Evolutionary conservation across 2,888 invertebrate species (phyloP).

Genomic region (Mantis religiosa): DNA sequence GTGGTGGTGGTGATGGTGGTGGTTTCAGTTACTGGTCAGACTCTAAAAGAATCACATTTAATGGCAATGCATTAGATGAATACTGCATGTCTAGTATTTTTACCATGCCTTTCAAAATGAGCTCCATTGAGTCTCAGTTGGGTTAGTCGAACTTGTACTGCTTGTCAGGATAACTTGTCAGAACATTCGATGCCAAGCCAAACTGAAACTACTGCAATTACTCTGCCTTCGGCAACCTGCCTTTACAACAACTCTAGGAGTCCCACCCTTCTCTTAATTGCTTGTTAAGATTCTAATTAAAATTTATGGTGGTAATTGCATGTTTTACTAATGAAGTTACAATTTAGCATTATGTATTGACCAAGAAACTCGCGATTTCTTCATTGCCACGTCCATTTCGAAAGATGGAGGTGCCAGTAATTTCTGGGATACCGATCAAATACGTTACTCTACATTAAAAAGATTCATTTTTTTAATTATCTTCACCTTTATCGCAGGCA

Average conservation of each 20-base stretch:
- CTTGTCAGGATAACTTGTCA: background rate
- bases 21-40: too few species aligned
- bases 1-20: too few species aligned
- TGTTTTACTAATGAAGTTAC: slow-evolving; percentile 29
- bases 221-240: background rate
- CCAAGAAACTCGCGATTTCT: slow-evolving; percentile 5
- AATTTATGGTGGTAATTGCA: slow-evolving; percentile 28
- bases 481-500: background rate
- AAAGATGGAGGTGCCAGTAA: background rate
- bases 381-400: background rate
- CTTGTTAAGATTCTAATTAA: slow-evolving; percentile 24
- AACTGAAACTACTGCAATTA: slow-evolving; percentile 12
- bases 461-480: background rate
- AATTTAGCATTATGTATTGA: slow-evolving; percentile 22
- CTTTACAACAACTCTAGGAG: background rate
- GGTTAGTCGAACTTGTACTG: background rate
- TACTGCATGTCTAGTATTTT: background rate
- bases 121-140: background rate
- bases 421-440: background rate
- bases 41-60: too few species aligned
- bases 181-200: background rate
- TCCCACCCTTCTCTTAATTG: slow-evolving; percentile 18
- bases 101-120: background rate
- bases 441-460: background rate
- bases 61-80: background rate